phyloP scores from a whole-genome alignment of 2,113 vertebrate genomes.

The Microcebus ravelobensis region DNA sequence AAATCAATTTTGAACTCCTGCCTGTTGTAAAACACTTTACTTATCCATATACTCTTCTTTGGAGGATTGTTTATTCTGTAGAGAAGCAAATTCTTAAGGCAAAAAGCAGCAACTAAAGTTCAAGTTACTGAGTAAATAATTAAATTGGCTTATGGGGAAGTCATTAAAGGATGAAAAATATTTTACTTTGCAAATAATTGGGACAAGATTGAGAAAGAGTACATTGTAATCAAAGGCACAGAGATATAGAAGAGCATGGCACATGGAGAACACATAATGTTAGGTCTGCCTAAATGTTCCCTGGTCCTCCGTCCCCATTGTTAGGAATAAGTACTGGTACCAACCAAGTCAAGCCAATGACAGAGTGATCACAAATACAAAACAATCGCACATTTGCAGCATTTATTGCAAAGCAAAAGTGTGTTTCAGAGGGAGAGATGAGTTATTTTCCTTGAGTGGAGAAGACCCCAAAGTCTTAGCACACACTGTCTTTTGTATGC shows the following conservation, averaged over 20 bases:
- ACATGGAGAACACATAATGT: too few relatives aligned
- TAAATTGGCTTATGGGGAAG: not conserved
- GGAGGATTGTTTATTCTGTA: not conserved
- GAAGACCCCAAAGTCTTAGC: too few relatives aligned
- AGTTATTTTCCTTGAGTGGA: too few relatives aligned
- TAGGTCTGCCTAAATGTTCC: too few relatives aligned
- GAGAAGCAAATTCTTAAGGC: not conserved
- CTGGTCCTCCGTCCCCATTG: too few relatives aligned
- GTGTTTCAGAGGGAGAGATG: too few relatives aligned
- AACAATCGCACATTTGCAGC: too few relatives aligned
- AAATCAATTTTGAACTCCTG: not conserved
- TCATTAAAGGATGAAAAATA: not conserved
- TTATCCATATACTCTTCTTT: not conserved
- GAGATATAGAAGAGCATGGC: fast-evolving
- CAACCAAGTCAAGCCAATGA: too few relatives aligned
- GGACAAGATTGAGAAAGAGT: not conserved
- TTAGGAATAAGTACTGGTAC: too few relatives aligned
- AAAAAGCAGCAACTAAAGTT: not conserved
- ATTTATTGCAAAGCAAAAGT: too few relatives aligned
- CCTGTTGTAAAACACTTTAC: not conserved
- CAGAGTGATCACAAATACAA: too few relatives aligned
- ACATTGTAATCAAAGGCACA: not conserved
- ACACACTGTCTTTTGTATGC: too few relatives aligned
- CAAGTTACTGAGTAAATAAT: not conserved
- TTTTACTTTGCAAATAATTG: not conserved